Conservation (phyloP, 2,797 vertebrate species). For the Phataginus tricuspis region DNA sequence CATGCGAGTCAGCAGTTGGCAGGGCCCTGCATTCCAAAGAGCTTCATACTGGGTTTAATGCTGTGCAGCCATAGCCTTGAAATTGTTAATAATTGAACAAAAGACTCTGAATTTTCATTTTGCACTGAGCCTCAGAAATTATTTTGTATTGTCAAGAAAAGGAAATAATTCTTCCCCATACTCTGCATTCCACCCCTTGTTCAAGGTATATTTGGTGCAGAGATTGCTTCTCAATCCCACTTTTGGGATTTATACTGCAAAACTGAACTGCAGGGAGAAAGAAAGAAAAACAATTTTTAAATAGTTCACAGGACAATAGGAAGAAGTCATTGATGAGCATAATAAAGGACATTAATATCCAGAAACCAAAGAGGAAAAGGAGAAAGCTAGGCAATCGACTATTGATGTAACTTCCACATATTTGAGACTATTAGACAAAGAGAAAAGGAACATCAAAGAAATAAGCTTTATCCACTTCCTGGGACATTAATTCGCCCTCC, state of each 20-base stretch:
- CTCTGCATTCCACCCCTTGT: background rate
- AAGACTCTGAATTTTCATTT: background rate
- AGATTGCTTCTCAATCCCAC: background rate
- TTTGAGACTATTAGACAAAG: background rate
- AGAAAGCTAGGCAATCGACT: background rate
- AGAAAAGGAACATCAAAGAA: background rate
- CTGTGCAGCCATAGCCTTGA: background rate
- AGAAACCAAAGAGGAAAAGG: background rate
- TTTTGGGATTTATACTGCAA: background rate
- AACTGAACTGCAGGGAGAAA: background rate
- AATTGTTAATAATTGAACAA: no score
- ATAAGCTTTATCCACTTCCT: background rate
- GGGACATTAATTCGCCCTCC: background rate
- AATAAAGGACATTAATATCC: background rate
- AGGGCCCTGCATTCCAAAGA: background rate
- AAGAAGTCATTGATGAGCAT: background rate
- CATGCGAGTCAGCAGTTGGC: background rate
- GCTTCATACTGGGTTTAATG: background rate
- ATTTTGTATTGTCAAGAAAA: background rate
- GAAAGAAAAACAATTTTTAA: background rate
- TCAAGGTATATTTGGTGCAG: background rate
- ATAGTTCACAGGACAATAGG: background rate
- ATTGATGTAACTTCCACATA: background rate
- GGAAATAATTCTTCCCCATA: background rate
- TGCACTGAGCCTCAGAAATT: background rate